A percentile compares a stretch with the other conserved stretches of the same genome.
These are phyloP conservation scores for Verasper variegatus DNA, from an alignment of 2,113 vertebrate species.

Conservation along the genomic window DNA sequence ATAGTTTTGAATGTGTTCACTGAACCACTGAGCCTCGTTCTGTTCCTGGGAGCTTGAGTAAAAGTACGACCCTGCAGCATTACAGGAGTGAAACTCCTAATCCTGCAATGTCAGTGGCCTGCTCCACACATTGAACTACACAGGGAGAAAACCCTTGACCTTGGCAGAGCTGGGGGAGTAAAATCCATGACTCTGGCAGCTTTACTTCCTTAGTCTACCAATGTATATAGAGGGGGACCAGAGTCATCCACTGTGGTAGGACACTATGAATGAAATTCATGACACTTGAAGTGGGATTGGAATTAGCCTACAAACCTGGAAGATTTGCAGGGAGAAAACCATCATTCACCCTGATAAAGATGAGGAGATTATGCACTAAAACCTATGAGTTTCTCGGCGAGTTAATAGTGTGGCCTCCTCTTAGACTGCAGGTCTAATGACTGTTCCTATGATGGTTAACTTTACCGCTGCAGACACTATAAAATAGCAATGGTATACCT, in stretches of 20 bases:
- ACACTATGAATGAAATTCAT: constrained; percentile 12
- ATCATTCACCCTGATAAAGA: background rate
- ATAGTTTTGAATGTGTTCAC: constrained; percentile 23
- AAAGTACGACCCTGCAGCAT: constrained; percentile 27
- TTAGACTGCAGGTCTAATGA: background rate
- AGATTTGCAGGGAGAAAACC: constrained; percentile 1
- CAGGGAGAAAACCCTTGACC: constrained; percentile 23
- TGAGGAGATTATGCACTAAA: background rate
- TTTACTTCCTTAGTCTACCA: constrained; percentile 22
- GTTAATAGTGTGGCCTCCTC: too few relatives aligned
- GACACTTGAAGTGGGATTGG: background rate
- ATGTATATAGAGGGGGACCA: constrained; percentile 27
- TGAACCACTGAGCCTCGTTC: background rate
- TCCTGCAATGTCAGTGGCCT: constrained; percentile 38
- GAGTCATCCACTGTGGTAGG: constrained; percentile 27
- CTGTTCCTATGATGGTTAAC: background rate
- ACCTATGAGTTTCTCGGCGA: background rate
- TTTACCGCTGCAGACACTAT: too few relatives aligned
- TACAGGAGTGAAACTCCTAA: constrained; percentile 22
- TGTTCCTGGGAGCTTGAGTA: constrained; percentile 6
- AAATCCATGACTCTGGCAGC: constrained; percentile 36
- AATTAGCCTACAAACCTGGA: background rate
- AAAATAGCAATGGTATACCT: too few relatives aligned
- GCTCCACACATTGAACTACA: constrained; percentile 26
- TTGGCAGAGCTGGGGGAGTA: constrained; percentile 25